Evolutionary conservation across 2,797 vertebrate genomes (phyloP), one percentile per base, ranked within the genome.

Genomic region (Scarus forsteni): DNA sequence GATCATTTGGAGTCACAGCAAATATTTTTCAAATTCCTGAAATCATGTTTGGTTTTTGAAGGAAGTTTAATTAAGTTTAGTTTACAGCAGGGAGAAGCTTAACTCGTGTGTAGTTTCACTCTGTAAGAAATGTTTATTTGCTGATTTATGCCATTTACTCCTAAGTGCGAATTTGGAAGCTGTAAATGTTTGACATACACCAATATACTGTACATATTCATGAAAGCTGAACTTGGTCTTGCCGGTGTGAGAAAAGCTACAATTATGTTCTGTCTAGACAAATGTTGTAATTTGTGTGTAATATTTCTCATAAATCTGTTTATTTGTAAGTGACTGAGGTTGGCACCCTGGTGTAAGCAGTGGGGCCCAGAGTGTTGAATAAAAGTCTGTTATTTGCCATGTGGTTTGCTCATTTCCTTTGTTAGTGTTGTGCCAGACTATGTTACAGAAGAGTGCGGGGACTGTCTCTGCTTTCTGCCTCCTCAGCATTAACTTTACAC

Each of bases 371-470:
- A 77, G 80, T 90, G 91, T 87, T 85, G 86, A 90, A 90, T 89
- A 82, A 89, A 92, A 89, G 77, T 70, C 88, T 91, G 82, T 86
- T 89, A 92, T 92, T 92, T 92, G 85, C 92, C 85, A 80, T 92
- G 92, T 86, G 92, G 92, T 93, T 94, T 93, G 85, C 88, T 93
- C 93, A 93, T 93, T 94, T 93, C 92, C 92, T 91, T 93, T 93
- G 89, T 93, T 89, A 89, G 88, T 90, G 80, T 85, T 89, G 85
- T 84, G 88, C 87, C 90, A 93, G 90, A 88, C 81, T 81, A 56
- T 62, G 80, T 81, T 87, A 85, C 85, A 89, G 79, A 80, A 69
- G 68, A 86, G 81, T 58, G 70, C 85, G 79, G 83, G 39, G 78
- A 90, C 81, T 80, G 84, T 90, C 79, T 91, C 83, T 79, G 52